These are phyloP conservation scores for Sitta carolinensis DNA, from an alignment of 2,797 vertebrate species.

Conservation along the genomic window DNA sequence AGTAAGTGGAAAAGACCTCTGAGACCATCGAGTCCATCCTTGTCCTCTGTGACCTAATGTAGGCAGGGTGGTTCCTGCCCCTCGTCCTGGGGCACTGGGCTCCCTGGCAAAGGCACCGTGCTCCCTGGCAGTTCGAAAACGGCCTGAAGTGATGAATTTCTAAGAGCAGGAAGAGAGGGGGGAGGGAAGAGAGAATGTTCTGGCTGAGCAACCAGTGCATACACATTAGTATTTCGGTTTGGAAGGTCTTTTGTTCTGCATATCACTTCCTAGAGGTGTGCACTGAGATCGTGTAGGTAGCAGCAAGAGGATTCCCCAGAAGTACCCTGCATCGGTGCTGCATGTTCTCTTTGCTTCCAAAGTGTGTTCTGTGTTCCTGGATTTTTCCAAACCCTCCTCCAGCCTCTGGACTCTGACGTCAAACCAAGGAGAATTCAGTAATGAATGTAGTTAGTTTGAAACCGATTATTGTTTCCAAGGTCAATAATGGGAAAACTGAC, in stretches of 20 bases:
- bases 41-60: neutral
- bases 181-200: neutral
- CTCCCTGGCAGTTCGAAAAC: neutral
- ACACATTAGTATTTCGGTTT: neutral
- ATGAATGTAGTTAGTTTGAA: conserved; percentile 27
- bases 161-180: neutral
- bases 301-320: neutral
- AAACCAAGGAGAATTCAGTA: neutral
- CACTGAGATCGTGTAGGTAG: rapidly evolving
- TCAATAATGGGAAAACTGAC: conserved; percentile 20
- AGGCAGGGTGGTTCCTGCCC: neutral
- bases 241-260: neutral
- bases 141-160: neutral
- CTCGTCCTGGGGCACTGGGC: rapidly evolving
- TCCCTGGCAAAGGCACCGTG: neutral
- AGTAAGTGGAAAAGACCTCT: neutral
- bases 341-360: neutral
- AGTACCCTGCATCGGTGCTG: neutral
- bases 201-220: neutral
- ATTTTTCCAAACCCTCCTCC: neutral
- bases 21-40: neutral
- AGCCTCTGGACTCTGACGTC: neutral
- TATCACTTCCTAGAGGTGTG: neutral
- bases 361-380: neutral
- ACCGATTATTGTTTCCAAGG: conserved; percentile 18